A percentile compares a stretch with the other conserved stretches of the same genome.
Evolutionary conservation across 2,113 vertebrate genomes (phyloP).

Genomic region (Pontoporia blainvillei): DNA sequence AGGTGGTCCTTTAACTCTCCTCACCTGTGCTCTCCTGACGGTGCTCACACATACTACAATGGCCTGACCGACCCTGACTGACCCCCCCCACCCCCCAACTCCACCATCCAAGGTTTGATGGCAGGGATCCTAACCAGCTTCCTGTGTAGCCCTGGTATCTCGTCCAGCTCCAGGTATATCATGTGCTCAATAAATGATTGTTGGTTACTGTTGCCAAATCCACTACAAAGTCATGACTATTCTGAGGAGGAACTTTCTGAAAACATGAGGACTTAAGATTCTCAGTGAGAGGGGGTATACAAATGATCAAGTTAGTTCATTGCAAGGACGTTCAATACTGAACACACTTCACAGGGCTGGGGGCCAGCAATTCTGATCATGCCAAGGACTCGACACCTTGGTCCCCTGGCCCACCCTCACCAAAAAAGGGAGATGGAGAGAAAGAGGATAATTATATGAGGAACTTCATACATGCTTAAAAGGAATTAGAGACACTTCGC

Average conservation of each 20-base stretch:
- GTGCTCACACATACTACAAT: accelerated
- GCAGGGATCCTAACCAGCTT: background rate
- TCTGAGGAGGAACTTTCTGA: background rate
- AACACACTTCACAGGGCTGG: background rate
- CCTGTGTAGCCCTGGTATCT: background rate
- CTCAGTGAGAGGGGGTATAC: background rate
- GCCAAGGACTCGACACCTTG: background rate
- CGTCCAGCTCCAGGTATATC: background rate
- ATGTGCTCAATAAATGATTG: background rate
- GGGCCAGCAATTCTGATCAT: background rate
- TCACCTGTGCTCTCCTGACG: background rate
- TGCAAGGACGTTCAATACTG: background rate
- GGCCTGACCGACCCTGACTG: background rate
- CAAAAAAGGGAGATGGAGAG: background rate
- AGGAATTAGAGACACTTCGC: background rate
- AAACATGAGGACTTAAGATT: background rate
- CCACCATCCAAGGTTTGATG: background rate
- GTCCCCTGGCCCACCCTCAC: background rate
- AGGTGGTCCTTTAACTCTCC: background rate
- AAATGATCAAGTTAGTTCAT: background rate
- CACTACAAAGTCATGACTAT: background rate
- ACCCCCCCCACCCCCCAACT: background rate
- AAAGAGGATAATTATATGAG: background rate
- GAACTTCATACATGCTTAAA: background rate
- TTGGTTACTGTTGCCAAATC: background rate